A percentile compares a stretch with the other conserved stretches of the same genome.
phyloP scores from a whole-genome alignment of 1,140 invertebrate genomes.

The Conopomorpha cramerella region DNA sequence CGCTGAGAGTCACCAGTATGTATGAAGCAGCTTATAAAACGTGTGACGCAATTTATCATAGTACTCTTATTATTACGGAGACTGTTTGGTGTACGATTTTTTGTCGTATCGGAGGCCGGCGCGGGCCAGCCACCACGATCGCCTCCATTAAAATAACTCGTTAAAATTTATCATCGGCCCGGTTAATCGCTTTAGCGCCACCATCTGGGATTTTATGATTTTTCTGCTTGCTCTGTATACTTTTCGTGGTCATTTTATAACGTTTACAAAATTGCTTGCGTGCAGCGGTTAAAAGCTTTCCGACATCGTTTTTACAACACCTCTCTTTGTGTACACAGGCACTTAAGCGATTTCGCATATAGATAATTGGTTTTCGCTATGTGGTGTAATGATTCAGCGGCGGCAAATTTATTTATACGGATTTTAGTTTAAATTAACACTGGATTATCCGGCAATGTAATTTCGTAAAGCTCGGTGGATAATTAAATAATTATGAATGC shows the following conservation, averaged over 20 bases:
- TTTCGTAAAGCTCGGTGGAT: too few species aligned
- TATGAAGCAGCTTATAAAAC: too few species aligned
- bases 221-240: slow-evolving; percentile 54
- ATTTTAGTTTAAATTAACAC: slow-evolving; percentile 7
- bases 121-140: slow-evolving; percentile 52
- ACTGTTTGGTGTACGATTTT: too few species aligned
- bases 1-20: too few species aligned
- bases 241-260: slow-evolving; percentile 53
- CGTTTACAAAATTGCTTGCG: slow-evolving; percentile 43
- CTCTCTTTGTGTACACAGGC: slow-evolving; percentile 7
- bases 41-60: too few species aligned
- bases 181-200: slow-evolving; percentile 58
- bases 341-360: slow-evolving; percentile 7
- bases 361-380: slow-evolving; percentile 2
- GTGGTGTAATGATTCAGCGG: slow-evolving; percentile 1
- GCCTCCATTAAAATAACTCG: slow-evolving; percentile 60
- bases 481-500: slow-evolving; percentile 59
- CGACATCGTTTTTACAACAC: slow-evolving; percentile 15
- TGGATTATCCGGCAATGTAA: too few species aligned
- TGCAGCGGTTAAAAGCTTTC: slow-evolving; percentile 20
- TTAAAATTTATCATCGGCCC: slow-evolving; percentile 61
- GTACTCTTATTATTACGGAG: too few species aligned
- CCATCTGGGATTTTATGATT: slow-evolving; percentile 60
- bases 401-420: slow-evolving; percentile 1
- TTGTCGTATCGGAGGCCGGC: slow-evolving; percentile 42